Evolutionary conservation across 2,888 invertebrate species (phyloP).

Genomic region (Aethes cnicana): DNA sequence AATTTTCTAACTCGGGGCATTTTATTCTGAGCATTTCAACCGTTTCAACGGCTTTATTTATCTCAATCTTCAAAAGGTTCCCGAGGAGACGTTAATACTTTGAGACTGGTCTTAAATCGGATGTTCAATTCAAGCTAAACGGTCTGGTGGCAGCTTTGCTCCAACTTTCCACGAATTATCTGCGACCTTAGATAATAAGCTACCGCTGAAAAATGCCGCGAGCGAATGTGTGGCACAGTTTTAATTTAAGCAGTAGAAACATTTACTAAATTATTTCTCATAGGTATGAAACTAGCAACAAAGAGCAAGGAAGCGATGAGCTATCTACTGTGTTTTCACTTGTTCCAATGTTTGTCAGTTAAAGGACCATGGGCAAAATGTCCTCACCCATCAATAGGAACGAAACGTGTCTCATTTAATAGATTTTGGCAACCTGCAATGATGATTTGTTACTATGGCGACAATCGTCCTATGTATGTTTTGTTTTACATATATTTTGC

Average conservation of each 20-base stretch:
- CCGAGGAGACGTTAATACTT: slow-evolving; percentile 9
- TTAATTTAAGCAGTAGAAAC: background rate
- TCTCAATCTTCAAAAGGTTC: slow-evolving; percentile 5
- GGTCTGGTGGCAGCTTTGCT: slow-evolving; percentile 7
- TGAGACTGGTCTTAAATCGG: slow-evolving; percentile 20
- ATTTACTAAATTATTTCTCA: background rate
- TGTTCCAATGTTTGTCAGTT: too few species aligned
- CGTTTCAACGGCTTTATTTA: background rate
- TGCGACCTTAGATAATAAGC: slow-evolving; percentile 21
- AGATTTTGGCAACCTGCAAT: too few species aligned
- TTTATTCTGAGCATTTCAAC: background rate
- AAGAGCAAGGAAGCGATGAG: too few species aligned
- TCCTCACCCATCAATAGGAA: too few species aligned
- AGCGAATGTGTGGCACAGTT: background rate
- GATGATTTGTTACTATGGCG: too few species aligned
- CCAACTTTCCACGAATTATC: slow-evolving; percentile 18
- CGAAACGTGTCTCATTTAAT: too few species aligned
- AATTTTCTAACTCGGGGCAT: too few species aligned
- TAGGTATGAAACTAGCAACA: too few species aligned
- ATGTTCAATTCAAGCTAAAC: slow-evolving; percentile 21
- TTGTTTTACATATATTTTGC: too few species aligned
- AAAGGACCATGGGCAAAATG: too few species aligned
- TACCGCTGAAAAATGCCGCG: slow-evolving; percentile 5
- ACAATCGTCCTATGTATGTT: too few species aligned
- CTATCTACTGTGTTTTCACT: too few species aligned